Conservation (phyloP, 2,113 vertebrate species). For the Peromyscus polionotus region DNA sequence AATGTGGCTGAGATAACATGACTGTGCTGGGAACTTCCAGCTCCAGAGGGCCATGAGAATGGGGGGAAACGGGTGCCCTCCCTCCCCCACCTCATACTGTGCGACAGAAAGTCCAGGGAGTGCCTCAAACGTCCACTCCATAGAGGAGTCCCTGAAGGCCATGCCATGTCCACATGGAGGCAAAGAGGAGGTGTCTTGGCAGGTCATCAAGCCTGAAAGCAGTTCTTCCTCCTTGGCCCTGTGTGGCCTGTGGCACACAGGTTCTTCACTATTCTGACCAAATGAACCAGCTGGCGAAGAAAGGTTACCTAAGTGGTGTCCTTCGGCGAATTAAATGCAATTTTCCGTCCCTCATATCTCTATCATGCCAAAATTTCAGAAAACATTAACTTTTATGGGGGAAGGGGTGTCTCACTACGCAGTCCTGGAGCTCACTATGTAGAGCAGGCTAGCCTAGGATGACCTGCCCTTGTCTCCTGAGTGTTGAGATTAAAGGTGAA, state of each 20-base stretch:
- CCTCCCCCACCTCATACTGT: neutral
- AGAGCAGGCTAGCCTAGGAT: neutral
- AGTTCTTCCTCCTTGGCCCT: neutral
- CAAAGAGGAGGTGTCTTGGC: neutral
- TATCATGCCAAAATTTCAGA: constrained; percentile 11
- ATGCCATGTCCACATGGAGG: neutral
- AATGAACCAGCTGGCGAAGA: neutral
- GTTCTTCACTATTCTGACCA: constrained; percentile 8
- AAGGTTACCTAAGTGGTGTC: neutral
- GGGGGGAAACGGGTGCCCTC: neutral
- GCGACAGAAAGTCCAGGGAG: constrained; percentile 27
- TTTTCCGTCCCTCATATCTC: neutral
- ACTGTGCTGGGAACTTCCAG: constrained; percentile 58
- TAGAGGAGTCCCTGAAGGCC: constrained; percentile 50
- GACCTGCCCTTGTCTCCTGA: neutral
- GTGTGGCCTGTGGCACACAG: neutral
- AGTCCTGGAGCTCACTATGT: neutral
- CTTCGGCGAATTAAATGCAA: constrained; percentile 36
- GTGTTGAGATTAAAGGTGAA: neutral
- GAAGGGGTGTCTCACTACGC: neutral
- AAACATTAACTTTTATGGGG: neutral
- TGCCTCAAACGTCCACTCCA: constrained; percentile 13
- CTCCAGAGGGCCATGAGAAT: neutral
- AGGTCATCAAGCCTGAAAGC: neutral
- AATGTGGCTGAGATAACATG: constrained; percentile 62